Conservation (phyloP, 1,140 invertebrate genomes). For the Calephelis virginiensis region DNA sequence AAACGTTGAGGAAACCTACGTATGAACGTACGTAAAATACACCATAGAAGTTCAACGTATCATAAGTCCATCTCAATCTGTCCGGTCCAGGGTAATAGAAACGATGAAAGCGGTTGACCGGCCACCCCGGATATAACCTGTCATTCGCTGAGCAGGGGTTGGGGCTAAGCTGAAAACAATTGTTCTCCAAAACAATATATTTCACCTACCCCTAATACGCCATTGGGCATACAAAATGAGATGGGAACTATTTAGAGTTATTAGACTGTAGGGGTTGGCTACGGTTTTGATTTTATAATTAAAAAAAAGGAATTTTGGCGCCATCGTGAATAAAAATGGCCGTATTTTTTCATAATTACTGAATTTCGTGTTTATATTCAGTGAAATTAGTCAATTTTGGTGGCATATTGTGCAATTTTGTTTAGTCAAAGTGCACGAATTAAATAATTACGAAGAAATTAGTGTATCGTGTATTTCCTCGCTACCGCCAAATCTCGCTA, state of each 20-base stretch:
- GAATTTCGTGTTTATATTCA: too few relatives aligned
- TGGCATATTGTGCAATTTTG: too few relatives aligned
- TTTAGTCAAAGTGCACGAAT: too few relatives aligned
- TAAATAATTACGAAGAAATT: too few relatives aligned
- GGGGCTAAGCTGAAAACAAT: conserved; percentile 14
- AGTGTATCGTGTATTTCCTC: too few relatives aligned
- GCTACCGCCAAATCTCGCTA: too few relatives aligned
- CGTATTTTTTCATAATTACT: too few relatives aligned
- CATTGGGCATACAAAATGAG: conserved; percentile 6
- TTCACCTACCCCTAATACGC: conserved; percentile 11
- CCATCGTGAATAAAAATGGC: too few relatives aligned
- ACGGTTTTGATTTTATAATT: too few relatives aligned
- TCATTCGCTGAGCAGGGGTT: conserved; percentile 34
- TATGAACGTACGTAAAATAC: neutral
- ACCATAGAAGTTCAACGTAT: conserved; percentile 12
- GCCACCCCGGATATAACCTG: conserved; percentile 58
- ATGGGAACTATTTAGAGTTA: neutral
- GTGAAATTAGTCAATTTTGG: too few relatives aligned
- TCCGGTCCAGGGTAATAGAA: conserved; percentile 62
- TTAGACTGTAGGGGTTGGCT: too few relatives aligned
- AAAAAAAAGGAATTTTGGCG: too few relatives aligned
- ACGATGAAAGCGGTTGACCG: conserved; percentile 59
- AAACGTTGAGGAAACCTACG: neutral
- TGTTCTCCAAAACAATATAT: conserved; percentile 16
- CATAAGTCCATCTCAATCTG: conserved; percentile 46